phyloP scores from a whole-genome alignment of 2,888 invertebrate species.

The Mimachlamys varia region DNA sequence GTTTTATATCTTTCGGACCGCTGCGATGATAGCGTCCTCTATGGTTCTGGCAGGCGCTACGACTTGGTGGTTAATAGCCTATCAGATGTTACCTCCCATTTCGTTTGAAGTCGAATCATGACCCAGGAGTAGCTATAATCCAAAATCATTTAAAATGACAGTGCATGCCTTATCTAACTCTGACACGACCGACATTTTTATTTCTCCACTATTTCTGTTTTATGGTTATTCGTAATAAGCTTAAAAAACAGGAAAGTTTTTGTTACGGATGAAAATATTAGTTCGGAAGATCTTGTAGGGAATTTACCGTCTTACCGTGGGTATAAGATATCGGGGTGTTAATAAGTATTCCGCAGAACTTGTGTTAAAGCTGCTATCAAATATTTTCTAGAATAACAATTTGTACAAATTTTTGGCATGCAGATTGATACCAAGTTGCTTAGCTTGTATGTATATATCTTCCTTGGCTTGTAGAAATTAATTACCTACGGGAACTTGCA shows the following conservation, averaged over 20 bases:
- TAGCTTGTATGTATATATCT: neutral
- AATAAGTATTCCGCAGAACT: no score
- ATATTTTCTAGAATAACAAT: neutral
- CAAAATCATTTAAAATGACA: neutral
- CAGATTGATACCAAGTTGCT: neutral
- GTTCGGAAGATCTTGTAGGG: neutral
- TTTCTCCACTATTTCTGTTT: neutral
- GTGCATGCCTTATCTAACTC: neutral
- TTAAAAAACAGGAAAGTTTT: neutral
- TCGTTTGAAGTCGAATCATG: neutral
- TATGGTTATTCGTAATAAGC: neutral
- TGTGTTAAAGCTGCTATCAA: neutral
- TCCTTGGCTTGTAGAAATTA: neutral
- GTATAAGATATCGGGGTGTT: no score
- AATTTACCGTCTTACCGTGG: no score
- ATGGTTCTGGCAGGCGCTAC: neutral
- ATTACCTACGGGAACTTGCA: neutral
- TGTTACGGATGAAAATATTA: neutral
- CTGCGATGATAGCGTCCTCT: neutral
- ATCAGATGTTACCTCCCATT: constrained; percentile 22
- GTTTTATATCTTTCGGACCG: neutral
- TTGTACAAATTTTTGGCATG: neutral
- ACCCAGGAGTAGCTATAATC: neutral
- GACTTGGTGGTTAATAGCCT: constrained; percentile 7
- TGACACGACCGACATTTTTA: neutral